A percentile compares a stretch with the other conserved stretches of the same genome.
Conservation (phyloP, 2,888 invertebrate species). For the Rhagonycha fulva region DNA sequence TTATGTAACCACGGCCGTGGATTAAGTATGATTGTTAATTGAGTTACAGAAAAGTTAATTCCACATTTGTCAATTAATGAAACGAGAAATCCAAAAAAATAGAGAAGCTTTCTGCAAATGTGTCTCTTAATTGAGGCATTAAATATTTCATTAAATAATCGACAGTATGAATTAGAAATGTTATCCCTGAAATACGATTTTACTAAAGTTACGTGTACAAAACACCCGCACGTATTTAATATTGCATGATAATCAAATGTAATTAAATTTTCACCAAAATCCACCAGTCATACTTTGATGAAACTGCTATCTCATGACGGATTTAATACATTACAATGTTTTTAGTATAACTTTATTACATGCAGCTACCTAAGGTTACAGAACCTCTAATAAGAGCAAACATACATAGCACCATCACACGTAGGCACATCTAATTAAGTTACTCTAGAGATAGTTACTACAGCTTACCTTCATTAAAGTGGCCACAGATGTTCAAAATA, state of each 20-base stretch:
- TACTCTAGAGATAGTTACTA: conserved; percentile 16
- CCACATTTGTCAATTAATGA: too few relatives aligned
- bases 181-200: not conserved
- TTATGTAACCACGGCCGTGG: too few relatives aligned
- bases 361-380: not conserved
- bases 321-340: not conserved
- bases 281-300: not conserved
- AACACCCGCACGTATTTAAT: not conserved
- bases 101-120: too few relatives aligned
- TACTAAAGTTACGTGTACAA: not conserved
- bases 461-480: conserved; percentile 27
- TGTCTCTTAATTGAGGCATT: not conserved
- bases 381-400: not conserved
- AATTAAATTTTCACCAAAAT: not conserved
- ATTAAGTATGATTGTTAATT: too few relatives aligned
- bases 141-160: not conserved
- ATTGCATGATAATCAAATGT: not conserved
- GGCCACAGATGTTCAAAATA: conserved; percentile 30
- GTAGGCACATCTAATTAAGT: conserved; percentile 17
- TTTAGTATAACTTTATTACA: not conserved
- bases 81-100: too few relatives aligned
- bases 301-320: not conserved
- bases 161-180: not conserved
- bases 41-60: too few relatives aligned
- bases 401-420: conserved; percentile 4